Base-by-base conservation (phyloP, 2,113 vertebrate genomes). In the Bos indicus region DNA sequence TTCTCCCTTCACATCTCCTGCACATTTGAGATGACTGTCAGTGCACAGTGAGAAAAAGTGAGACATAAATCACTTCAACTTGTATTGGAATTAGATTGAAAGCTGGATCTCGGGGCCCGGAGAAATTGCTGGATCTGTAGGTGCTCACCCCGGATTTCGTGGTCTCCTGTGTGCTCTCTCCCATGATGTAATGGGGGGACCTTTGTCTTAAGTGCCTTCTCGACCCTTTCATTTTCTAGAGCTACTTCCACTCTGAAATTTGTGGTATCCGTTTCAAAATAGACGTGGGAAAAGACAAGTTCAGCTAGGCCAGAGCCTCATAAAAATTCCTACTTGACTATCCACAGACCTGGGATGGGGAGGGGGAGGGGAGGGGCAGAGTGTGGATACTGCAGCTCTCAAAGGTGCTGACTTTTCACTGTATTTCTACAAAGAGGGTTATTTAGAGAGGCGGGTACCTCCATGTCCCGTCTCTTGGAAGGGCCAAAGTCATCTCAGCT, bases 191-290 rank as follows among this genome's bases (percentile, higher is more conserved):
- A 88, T 52, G 28, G 48, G 46, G 52, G 30, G 46, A 62, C 25
- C 46, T 95, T 74, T 71, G 56, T 52, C 93, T 86, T 74, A 93
- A 97, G 91, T 77, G 83, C 52, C 88, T 93, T 77, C 82, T 91
- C 78, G 78, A 93, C 94, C 78, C 89, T 95, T 95, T 97, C 67
- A 74, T 81, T 94, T 97, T 88, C 95, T 77, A 96, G 71, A 95
- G 78, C 57, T 86, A 84, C 36, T 96, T 96, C 91, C 88, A 87
- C 77, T 87, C 88, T 83, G 92, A 93, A 91, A 96, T 96, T 46
- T 91, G 83, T 84, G 33, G 87, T 95, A 64, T 95, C 28, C 0
- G 25, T 84, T 97, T 89, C 56, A 94, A 91, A 97, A 71, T 36
- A 56, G 48, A 77, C 2, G 12, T 30, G 17, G 92, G 28, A 83